Base-by-base conservation (phyloP, 2,113 vertebrate genomes). In the Saiga tatarica region DNA sequence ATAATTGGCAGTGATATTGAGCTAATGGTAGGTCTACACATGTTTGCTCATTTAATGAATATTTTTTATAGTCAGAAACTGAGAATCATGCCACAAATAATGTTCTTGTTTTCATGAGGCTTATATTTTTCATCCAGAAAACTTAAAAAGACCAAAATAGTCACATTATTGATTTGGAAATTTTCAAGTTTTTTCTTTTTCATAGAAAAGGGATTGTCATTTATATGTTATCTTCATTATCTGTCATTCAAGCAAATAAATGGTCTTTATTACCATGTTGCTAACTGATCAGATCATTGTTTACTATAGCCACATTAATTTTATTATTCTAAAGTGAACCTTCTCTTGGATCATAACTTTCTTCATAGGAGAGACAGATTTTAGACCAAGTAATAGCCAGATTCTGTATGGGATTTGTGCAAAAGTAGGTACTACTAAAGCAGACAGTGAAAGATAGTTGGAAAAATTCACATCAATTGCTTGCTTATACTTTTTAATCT, bases 1-100 rank as follows among this genome's bases (percentile, higher is more conserved):
- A 99, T 99, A 97, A 99, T 99, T 84, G 99, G 99, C 98, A 99
- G 99, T 94, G 99, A 99, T 98, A 99, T 99, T 83, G 99, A 99
- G 92, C 99, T 99, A 98, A 99, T 99, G 99, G 99, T 99, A 99
- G 5, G 98, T 98, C 60, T 57, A 16, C 55, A 9, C 33, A 5
- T 57, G 33, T 89, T 92, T 97, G 36, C 15, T 97, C 79, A 53
- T 85, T n/a, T 57, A 90, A 1, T 53, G n/a, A 33, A 55, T 83
- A 10, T 33, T 94, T 42, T 5, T 2, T 28, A 36, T 3, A 96
- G 62, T 76, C 82, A 88, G 60, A 6, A 33, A 33, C 2, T 88
- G 39, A 88, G 50, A 71, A 83, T 59, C 7, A 1, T 71, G 13
- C 23, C 17, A 2, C 14, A 1, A 91, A 53, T 21, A 79, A 57